phyloP scores from a whole-genome alignment of 2,797 vertebrate species.

The Hypotaenidia philippensis region DNA sequence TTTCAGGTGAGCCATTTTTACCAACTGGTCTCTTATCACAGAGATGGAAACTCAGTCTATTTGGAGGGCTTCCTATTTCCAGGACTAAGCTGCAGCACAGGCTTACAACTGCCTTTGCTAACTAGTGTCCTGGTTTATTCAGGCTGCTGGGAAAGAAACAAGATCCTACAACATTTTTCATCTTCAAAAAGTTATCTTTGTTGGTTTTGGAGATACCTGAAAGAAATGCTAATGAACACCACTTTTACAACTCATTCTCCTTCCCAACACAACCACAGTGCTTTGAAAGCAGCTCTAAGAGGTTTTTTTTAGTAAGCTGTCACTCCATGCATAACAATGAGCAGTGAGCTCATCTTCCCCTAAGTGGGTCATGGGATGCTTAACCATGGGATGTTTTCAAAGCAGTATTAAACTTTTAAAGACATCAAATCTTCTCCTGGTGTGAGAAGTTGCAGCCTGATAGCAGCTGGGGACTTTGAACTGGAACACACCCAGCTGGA shows the following conservation, averaged over 20 bases:
- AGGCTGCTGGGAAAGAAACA: background rate
- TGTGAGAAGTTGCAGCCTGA: constrained; percentile 19
- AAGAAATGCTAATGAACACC: constrained; percentile 26
- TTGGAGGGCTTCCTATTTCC: background rate
- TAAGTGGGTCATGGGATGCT: constrained; percentile 1
- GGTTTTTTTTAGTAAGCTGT: constrained; percentile 6
- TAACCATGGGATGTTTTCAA: constrained; percentile 15
- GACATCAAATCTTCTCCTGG: background rate
- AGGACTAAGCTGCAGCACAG: background rate
- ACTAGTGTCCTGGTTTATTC: background rate
- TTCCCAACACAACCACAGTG: constrained; percentile 3
- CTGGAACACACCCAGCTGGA: constrained; percentile 20
- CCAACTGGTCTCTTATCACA: background rate
- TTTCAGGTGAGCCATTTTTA: background rate
- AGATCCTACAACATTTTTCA: background rate
- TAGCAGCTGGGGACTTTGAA: constrained; percentile 47
- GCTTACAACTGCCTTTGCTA: background rate
- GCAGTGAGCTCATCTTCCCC: constrained; percentile 24
- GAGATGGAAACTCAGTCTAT: background rate
- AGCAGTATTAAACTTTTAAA: constrained; percentile 51
- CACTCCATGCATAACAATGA: background rate
- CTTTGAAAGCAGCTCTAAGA: constrained; percentile 45
- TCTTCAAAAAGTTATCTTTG: constrained; percentile 36
- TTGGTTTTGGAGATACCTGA: constrained; percentile 4
- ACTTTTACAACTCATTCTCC: background rate